phyloP scores from a whole-genome alignment of 35 echinoderm and acorn worm species.

The Hemicentrotus pulcherrimus region DNA sequence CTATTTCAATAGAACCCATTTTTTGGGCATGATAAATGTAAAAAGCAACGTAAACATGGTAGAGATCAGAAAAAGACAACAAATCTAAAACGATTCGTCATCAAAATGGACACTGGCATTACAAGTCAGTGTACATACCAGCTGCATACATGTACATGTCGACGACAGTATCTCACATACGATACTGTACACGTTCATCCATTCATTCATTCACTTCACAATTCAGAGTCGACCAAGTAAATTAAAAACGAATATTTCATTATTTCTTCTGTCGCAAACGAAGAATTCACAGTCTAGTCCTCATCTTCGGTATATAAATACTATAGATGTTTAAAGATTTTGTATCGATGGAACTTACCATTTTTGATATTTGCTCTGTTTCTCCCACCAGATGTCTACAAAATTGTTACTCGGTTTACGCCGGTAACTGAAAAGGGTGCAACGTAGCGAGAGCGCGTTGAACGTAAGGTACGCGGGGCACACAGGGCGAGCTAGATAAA shows the following conservation, averaged over 20 bases:
- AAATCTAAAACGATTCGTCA: too few species aligned
- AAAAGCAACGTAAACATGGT: too few species aligned
- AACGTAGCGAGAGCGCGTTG: not conserved
- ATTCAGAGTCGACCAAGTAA: not conserved
- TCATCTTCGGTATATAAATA: not conserved
- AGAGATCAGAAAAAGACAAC: too few species aligned
- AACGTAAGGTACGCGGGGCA: too few species aligned
- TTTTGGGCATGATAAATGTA: too few species aligned
- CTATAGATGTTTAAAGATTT: not conserved
- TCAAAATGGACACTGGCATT: too few species aligned
- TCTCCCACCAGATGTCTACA: not conserved
- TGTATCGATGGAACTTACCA: not conserved
- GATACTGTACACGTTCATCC: too few species aligned
- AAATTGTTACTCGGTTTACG: not conserved
- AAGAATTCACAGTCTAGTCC: not conserved
- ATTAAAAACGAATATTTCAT: not conserved
- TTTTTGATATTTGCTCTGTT: not conserved
- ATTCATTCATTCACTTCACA: not conserved
- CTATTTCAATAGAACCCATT: too few species aligned
- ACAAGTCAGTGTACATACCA: too few species aligned
- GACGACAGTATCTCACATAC: too few species aligned
- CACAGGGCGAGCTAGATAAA: too few species aligned
- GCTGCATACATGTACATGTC: too few species aligned
- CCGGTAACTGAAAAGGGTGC: not conserved
- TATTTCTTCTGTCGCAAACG: not conserved